phyloP scores from a whole-genome alignment of 2,113 vertebrate genomes.

The Ranitomeya imitator region DNA sequence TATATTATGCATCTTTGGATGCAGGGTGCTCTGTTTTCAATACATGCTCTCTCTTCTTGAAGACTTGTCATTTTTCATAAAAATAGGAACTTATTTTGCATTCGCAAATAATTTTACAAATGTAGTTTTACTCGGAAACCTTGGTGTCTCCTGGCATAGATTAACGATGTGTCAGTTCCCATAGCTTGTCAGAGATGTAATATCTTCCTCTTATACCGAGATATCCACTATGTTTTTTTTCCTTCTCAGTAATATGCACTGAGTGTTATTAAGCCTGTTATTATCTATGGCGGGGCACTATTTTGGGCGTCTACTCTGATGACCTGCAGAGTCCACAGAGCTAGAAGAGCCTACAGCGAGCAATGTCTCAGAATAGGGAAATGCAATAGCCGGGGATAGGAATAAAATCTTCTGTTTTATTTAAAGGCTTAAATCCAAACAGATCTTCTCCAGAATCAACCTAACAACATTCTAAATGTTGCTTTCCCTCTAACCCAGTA shows the following conservation, averaged over 20 bases:
- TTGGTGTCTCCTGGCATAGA: constrained; percentile 18
- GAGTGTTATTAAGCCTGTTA: neutral
- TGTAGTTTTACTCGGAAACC: constrained; percentile 21
- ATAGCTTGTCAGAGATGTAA: constrained; percentile 13
- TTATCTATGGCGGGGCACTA: neutral
- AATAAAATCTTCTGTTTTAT: too few species aligned
- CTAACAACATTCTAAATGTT: too few species aligned
- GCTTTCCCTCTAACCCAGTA: too few species aligned
- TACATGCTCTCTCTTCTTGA: neutral
- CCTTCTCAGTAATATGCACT: neutral
- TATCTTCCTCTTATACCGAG: constrained; percentile 3
- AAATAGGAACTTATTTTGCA: constrained; percentile 1
- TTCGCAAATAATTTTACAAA: constrained; percentile 14
- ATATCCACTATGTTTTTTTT: neutral
- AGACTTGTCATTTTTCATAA: constrained; percentile 18
- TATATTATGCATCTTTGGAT: neutral
- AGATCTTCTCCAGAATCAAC: too few species aligned
- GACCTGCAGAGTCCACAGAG: neutral
- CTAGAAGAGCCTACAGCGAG: neutral
- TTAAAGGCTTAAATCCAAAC: too few species aligned
- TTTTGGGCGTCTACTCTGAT: neutral
- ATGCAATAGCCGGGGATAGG: too few species aligned
- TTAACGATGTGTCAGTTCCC: constrained; percentile 16
- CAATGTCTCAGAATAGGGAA: neutral
- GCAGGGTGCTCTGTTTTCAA: neutral